phyloP scores from a whole-genome alignment of 2,113 vertebrate species.

The Seriola rivoliana region DNA sequence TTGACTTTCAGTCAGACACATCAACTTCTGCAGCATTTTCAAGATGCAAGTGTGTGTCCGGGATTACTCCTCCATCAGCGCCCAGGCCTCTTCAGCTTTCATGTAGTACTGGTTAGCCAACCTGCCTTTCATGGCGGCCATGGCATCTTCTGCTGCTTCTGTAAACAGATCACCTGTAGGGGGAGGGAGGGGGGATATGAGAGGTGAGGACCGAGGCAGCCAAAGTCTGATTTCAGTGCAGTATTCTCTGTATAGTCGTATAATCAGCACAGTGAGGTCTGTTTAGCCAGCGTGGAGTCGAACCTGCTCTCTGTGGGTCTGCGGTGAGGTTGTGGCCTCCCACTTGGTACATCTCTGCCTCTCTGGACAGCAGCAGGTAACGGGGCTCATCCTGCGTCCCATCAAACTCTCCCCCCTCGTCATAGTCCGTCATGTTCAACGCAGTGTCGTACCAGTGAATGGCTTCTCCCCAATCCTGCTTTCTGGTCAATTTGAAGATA shows the following conservation, averaged over 20 bases:
- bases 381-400: conserved; percentile 93
- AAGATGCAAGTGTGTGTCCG: neutral
- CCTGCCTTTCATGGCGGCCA: conserved; percentile 95
- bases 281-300: neutral
- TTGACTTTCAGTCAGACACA: neutral
- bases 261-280: neutral
- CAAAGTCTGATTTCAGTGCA: too few species aligned
- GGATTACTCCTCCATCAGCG: conserved; percentile 87
- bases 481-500: conserved; percentile 73
- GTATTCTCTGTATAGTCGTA: too few species aligned
- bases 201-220: neutral
- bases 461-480: conserved; percentile 90
- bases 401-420: conserved; percentile 95
- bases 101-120: conserved; percentile 95
- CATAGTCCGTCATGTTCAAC: conserved; percentile 91
- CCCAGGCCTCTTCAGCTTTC: conserved; percentile 97
- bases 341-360: conserved; percentile 90
- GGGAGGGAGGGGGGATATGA: neutral
- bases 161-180: conserved; percentile 93
- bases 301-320: conserved; percentile 92
- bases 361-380: conserved; percentile 90
- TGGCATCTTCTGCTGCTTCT: conserved; percentile 94
- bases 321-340: conserved; percentile 87
- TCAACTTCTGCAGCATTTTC: neutral
- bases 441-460: conserved; percentile 90